These are phyloP conservation scores for Rhizomys pruinosus DNA, from an alignment of 2,113 vertebrate species.

Conservation along the genomic window DNA sequence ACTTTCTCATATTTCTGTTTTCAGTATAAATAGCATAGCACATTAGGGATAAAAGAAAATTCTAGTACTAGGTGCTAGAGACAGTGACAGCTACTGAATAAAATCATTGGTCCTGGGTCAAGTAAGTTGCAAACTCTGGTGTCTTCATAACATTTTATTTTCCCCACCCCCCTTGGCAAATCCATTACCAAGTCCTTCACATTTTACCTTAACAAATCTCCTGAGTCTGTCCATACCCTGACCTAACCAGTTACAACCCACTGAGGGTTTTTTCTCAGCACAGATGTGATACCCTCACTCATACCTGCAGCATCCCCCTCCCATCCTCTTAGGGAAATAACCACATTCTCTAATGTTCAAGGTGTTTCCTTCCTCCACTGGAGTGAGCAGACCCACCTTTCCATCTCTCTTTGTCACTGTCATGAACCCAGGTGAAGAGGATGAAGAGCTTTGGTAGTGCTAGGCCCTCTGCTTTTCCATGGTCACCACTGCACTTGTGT, in stretches of 20 bases:
- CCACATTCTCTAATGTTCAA: background rate
- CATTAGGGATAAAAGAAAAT: background rate
- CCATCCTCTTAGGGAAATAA: background rate
- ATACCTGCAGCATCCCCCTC: background rate
- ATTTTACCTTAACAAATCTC: background rate
- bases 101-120: background rate
- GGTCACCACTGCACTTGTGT: rapidly evolving
- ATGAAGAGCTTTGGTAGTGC: background rate
- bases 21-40: background rate
- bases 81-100: background rate
- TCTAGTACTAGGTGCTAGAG: background rate
- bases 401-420: background rate
- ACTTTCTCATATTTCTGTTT: background rate
- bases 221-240: background rate
- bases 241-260: background rate
- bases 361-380: background rate
- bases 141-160: background rate
- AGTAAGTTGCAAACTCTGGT: background rate
- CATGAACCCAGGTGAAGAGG: background rate
- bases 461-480: background rate
- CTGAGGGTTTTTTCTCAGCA: background rate
- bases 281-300: background rate
- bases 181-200: background rate
- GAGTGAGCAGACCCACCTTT: too few relatives aligned
- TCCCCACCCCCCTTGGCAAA: background rate